phyloP scores from a whole-genome alignment of 1,140 invertebrate genomes.

The Drosophila elegans region DNA sequence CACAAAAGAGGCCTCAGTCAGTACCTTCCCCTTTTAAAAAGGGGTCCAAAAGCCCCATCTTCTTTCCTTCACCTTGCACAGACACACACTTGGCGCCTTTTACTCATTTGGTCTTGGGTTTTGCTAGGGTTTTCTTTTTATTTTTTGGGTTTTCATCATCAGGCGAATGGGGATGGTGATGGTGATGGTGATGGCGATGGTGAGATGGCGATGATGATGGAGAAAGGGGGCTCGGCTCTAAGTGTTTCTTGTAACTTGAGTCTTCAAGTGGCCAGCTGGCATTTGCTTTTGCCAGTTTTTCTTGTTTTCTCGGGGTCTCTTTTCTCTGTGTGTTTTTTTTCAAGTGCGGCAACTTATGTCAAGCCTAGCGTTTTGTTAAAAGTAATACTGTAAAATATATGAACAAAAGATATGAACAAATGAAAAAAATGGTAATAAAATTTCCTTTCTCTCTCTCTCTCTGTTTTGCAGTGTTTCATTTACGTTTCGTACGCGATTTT shows the following conservation, averaged over 20 bases:
- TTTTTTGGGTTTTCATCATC: slow-evolving; percentile 32
- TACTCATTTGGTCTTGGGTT: slow-evolving; percentile 59
- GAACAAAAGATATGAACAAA: slow-evolving; percentile 44
- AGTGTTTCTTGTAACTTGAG: slow-evolving; percentile 83
- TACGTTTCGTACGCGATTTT: slow-evolving; percentile 62
- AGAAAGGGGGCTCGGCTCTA: slow-evolving; percentile 59
- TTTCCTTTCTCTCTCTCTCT: slow-evolving; percentile 22
- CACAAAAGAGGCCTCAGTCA: slow-evolving; percentile 53
- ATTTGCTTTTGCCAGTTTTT: slow-evolving; percentile 76
- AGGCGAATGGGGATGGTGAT: slow-evolving; percentile 9
- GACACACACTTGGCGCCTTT: slow-evolving; percentile 68
- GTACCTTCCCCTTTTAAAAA: slow-evolving; percentile 8
- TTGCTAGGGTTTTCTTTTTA: slow-evolving; percentile 22
- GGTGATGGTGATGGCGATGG: slow-evolving; percentile 30
- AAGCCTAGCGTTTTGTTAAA: slow-evolving; percentile 67
- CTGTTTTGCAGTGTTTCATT: slow-evolving; percentile 71
- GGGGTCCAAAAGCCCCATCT: neutral
- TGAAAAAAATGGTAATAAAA: slow-evolving; percentile 63
- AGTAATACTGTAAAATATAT: slow-evolving; percentile 52
- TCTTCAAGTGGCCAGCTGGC: slow-evolving; percentile 78
- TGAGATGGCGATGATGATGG: slow-evolving; percentile 32
- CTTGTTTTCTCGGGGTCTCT: slow-evolving; percentile 45
- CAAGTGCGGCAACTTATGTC: slow-evolving; percentile 68
- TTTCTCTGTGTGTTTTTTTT: slow-evolving; percentile 20
- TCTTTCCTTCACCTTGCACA: slow-evolving; percentile 25